These are phyloP conservation scores for Limnephilus rhombicus DNA, from an alignment of 2,888 invertebrate species.

Conservation along the genomic window DNA sequence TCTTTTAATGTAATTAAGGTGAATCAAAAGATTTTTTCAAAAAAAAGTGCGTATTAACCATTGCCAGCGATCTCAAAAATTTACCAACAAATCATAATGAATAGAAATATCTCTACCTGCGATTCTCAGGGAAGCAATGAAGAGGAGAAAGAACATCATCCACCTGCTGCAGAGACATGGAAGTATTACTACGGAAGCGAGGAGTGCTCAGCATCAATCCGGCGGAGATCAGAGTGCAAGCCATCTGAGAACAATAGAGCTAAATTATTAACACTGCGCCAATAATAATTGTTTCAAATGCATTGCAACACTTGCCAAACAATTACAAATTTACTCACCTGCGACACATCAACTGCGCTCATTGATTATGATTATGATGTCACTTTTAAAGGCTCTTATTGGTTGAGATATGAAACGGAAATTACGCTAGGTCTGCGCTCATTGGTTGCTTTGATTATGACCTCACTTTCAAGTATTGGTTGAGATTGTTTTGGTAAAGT, in stretches of 20 bases:
- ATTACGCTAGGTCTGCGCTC: too few relatives aligned
- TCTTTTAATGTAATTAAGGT: too few relatives aligned
- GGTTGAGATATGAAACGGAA: too few relatives aligned
- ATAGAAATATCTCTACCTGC: background rate
- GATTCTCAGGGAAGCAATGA: conserved; percentile 42
- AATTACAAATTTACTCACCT: background rate
- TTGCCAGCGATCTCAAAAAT: too few relatives aligned
- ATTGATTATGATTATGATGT: too few relatives aligned
- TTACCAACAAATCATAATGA: background rate
- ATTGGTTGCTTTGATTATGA: too few relatives aligned
- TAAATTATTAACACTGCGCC: background rate
- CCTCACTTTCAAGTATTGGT: too few relatives aligned
- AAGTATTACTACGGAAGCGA: conserved; percentile 70
- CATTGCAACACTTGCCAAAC: background rate
- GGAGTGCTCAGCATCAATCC: conserved; percentile 70
- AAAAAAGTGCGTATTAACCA: too few relatives aligned
- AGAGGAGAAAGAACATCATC: conserved; percentile 56
- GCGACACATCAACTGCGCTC: too few relatives aligned
- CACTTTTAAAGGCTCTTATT: too few relatives aligned
- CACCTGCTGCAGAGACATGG: conserved; percentile 36
- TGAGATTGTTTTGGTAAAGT: too few relatives aligned
- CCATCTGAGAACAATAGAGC: conserved; percentile 69
- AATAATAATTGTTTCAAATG: background rate
- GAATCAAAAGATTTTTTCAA: too few relatives aligned
- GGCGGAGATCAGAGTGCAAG: conserved; percentile 70